Evolutionary conservation across 1,140 invertebrate species (phyloP).

Genomic region (Aphis gossypii): DNA sequence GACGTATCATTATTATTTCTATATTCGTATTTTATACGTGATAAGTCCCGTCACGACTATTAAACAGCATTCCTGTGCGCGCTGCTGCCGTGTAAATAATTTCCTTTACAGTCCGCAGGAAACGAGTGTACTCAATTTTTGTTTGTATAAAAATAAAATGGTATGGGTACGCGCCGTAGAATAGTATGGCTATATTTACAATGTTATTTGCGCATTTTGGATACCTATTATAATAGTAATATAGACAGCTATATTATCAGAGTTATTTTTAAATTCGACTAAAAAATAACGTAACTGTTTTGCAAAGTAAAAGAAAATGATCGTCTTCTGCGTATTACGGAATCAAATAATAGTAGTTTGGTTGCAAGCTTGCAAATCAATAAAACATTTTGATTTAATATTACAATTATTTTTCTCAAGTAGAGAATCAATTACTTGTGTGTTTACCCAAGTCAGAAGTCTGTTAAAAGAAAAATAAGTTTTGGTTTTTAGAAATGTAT

Average conservation of each 20-base stretch:
- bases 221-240: not conserved
- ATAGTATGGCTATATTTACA: not conserved
- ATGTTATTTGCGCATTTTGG: not conserved
- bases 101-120: not conserved
- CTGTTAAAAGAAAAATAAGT: not conserved
- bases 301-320: not conserved
- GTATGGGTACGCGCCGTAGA: not conserved
- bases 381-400: no score
- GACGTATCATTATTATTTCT: not conserved
- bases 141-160: not conserved
- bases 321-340: not conserved
- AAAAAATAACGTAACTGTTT: not conserved
- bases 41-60: not conserved
- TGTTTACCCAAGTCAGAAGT: no score
- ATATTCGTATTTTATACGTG: conserved; percentile 1
- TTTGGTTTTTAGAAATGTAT: not conserved
- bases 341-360: not conserved
- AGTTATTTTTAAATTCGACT: not conserved
- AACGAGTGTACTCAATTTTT: not conserved
- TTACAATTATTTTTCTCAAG: no score
- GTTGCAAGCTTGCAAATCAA: no score
- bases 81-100: not conserved
- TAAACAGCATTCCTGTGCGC: conserved; percentile 11
- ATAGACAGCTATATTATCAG: not conserved
- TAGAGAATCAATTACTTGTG: no score